phyloP scores from a whole-genome alignment of 2,797 vertebrate species.

The Tarsius wallacei region DNA sequence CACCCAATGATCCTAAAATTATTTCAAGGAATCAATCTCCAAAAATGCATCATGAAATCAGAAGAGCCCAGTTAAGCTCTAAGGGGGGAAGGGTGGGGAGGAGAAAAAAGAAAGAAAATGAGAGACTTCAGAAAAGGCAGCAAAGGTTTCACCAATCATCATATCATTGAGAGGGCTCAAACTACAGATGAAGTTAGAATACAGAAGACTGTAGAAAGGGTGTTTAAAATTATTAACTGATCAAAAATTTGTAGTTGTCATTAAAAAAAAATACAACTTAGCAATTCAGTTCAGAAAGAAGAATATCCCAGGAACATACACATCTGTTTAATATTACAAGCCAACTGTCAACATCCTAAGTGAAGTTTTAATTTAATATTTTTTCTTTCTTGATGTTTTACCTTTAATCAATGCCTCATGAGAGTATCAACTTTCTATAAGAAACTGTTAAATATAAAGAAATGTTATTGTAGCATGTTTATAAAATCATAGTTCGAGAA shows the following conservation, averaged over 20 bases:
- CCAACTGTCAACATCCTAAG: conserved; percentile 98
- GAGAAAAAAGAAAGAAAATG: conserved; percentile 63
- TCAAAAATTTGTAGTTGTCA: conserved; percentile 93
- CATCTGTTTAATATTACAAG: conserved; percentile 98
- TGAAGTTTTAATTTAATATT: conserved; percentile 99
- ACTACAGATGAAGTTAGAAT: conserved; percentile 81
- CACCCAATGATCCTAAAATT: conserved; percentile 84
- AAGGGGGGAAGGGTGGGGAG: rapidly evolving
- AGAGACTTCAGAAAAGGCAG: conserved; percentile 67
- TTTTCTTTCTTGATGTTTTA: conserved; percentile 99
- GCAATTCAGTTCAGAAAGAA: conserved; percentile 90
- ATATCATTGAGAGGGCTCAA: conserved; percentile 55
- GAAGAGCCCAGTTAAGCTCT: conserved; percentile 73
- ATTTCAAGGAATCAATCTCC: conserved; percentile 84
- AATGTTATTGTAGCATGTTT: conserved; percentile 99
- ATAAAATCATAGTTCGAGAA: conserved; percentile 98
- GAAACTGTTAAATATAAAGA: conserved; percentile 98
- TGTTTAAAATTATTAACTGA: conserved; percentile 90
- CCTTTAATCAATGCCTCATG: conserved; percentile 98
- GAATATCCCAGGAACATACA: conserved; percentile 93
- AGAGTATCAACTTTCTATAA: conserved; percentile 98
- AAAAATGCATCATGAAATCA: conserved; percentile 85
- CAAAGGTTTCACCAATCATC: conserved; percentile 69
- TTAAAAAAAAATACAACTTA: conserved; percentile 86
- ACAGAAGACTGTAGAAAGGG: conserved; percentile 85